These are phyloP conservation scores for Telmatochromis brichardi DNA, from an alignment of 2,113 vertebrate genomes.

Conservation along the genomic window DNA sequence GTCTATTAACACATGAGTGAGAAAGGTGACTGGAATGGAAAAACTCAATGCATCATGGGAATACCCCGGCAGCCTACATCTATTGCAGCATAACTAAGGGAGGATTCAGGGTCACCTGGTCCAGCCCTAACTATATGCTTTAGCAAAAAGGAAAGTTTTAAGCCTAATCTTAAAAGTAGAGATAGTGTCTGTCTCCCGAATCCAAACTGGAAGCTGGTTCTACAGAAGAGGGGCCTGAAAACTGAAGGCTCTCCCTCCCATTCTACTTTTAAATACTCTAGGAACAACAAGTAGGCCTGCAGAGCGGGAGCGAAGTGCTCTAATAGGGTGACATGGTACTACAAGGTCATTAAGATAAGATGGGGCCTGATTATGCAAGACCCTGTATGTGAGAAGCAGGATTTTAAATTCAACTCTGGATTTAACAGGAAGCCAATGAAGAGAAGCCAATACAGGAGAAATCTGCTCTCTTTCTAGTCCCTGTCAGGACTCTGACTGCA, in stretches of 20 bases:
- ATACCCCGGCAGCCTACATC: no score
- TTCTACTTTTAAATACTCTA: not conserved
- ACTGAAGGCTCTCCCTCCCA: not conserved
- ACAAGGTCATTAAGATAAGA: no score
- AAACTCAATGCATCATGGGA: no score
- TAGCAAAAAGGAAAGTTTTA: not conserved
- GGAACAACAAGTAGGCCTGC: not conserved
- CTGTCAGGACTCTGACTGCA: fast-evolving
- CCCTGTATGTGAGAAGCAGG: fast-evolving
- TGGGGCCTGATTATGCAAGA: fast-evolving
- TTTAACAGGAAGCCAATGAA: not conserved
- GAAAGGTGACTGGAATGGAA: no score
- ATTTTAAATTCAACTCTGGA: not conserved
- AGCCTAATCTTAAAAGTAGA: fast-evolving
- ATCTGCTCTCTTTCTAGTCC: not conserved
- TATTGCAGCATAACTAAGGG: not conserved
- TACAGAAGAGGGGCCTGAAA: not conserved
- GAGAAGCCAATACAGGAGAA: fast-evolving
- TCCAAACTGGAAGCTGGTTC: not conserved
- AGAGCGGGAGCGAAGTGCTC: fast-evolving
- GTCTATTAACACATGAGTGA: no score
- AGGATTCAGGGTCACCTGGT: not conserved
- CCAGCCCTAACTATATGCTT: not conserved
- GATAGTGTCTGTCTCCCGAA: not conserved
- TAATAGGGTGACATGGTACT: not conserved